These are phyloP conservation scores for Ptilonorhynchus violaceus DNA, from an alignment of 2,113 vertebrate species.

Conservation along the genomic window DNA sequence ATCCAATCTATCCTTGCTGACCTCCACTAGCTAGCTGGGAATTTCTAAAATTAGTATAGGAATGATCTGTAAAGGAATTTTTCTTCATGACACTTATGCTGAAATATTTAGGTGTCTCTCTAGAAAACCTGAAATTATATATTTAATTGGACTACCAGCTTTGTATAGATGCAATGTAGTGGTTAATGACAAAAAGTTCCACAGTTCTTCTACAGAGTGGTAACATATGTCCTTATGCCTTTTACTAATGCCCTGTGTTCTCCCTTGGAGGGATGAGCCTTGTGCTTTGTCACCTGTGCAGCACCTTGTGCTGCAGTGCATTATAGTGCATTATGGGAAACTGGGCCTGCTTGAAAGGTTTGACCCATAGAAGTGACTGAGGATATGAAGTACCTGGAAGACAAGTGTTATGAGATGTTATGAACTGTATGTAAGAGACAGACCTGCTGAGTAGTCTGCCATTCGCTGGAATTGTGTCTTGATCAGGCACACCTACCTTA, in stretches of 20 bases:
- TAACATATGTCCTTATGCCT: background rate
- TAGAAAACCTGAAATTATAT: background rate
- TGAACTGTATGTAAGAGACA: background rate
- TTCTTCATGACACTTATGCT: background rate
- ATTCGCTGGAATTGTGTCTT: background rate
- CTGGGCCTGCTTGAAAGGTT: background rate
- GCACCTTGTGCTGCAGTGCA: rapidly evolving
- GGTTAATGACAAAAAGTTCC: background rate
- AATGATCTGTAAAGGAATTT: background rate
- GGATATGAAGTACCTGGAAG: background rate
- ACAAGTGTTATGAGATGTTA: background rate
- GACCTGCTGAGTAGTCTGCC: background rate
- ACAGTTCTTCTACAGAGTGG: background rate
- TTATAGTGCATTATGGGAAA: rapidly evolving
- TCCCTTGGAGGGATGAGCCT: background rate
- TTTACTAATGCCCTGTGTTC: background rate
- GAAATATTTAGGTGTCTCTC: background rate
- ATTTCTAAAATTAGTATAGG: background rate
- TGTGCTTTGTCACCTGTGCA: background rate
- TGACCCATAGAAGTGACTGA: background rate
- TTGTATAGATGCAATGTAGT: background rate
- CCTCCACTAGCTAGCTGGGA: background rate
- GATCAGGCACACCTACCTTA: background rate
- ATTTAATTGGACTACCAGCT: background rate
- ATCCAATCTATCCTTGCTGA: background rate